A percentile compares a stretch with the other conserved stretches of the same genome.
Evolutionary conservation across 2,888 invertebrate genomes (phyloP).

Genomic region (Heterodera filipjevi): DNA sequence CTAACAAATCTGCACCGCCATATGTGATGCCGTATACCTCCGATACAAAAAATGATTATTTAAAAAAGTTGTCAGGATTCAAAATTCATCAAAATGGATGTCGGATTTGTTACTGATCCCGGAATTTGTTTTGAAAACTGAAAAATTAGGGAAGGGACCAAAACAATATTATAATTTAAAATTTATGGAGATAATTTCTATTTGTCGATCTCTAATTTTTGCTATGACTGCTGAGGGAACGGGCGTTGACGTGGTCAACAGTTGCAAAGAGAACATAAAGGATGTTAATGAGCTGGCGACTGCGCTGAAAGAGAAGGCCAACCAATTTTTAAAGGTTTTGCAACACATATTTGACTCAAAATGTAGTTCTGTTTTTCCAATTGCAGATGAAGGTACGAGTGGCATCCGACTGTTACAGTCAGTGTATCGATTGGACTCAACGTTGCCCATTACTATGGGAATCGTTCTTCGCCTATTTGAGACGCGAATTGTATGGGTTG

Average conservation of each 20-base stretch:
- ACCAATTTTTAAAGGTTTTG: slow-evolving; percentile 87
- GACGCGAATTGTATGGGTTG: slow-evolving; percentile 91
- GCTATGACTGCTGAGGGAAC: not conserved
- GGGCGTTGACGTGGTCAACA: slow-evolving; percentile 65
- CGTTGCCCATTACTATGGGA: slow-evolving; percentile 76
- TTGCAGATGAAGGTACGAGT: slow-evolving; percentile 84
- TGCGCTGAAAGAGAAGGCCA: slow-evolving; percentile 84
- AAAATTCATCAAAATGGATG: too few relatives aligned
- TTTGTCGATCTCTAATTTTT: not conserved
- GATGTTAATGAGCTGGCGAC: slow-evolving; percentile 71
- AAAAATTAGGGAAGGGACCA: too few relatives aligned
- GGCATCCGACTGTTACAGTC: slow-evolving; percentile 82
- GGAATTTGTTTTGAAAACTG: too few relatives aligned
- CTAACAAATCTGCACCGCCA: too few relatives aligned
- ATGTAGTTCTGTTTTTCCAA: too few relatives aligned
- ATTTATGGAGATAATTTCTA: too few relatives aligned
- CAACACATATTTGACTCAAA: slow-evolving; percentile 18
- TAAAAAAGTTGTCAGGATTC: too few relatives aligned
- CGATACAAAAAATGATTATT: too few relatives aligned
- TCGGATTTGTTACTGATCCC: too few relatives aligned
- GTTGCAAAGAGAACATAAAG: not conserved
- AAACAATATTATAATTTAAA: too few relatives aligned
- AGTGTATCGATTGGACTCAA: slow-evolving; percentile 85
- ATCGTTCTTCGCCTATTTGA: slow-evolving; percentile 88
- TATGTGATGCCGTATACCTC: too few relatives aligned